Evolutionary conservation across 2,113 vertebrate species (phyloP).

Genomic region (Mugil cephalus): DNA sequence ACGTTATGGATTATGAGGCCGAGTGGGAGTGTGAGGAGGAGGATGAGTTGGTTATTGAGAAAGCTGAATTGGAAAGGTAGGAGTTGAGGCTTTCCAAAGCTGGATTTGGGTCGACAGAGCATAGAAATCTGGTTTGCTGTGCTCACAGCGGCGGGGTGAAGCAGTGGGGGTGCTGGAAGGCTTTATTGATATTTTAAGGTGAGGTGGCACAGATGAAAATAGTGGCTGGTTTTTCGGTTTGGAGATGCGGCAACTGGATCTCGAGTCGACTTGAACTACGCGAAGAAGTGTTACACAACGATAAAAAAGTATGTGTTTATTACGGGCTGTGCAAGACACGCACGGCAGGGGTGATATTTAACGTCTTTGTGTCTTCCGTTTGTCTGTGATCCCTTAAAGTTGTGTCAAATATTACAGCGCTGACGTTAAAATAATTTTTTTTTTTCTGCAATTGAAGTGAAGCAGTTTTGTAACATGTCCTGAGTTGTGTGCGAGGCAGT

Average conservation of each 20-base stretch:
- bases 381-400: conserved; percentile 9
- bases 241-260: conserved; percentile 42
- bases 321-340: not conserved
- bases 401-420: conserved; percentile 41
- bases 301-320: not conserved
- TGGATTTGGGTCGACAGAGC: conserved; percentile 76
- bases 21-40: conserved; percentile 77
- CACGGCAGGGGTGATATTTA: not conserved
- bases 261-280: conserved; percentile 31
- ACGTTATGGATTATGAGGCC: conserved; percentile 64
- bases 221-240: conserved; percentile 35
- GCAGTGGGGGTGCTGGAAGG: conserved; percentile 63
- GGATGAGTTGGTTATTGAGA: conserved; percentile 73
- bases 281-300: conserved; percentile 17
- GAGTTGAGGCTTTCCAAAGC: conserved; percentile 74
- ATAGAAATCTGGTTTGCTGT: conserved; percentile 58
- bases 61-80: conserved; percentile 73
- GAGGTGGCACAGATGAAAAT: conserved; percentile 55
- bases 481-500: conserved; percentile 24
- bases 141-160: conserved; percentile 47
- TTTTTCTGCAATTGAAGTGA: conserved; percentile 11
- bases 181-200: conserved; percentile 77
- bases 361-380: not conserved
- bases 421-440: conserved; percentile 32
- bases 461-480: conserved; percentile 40